Conservation (phyloP, 2,113 vertebrate species). For the Grantiella picta region DNA sequence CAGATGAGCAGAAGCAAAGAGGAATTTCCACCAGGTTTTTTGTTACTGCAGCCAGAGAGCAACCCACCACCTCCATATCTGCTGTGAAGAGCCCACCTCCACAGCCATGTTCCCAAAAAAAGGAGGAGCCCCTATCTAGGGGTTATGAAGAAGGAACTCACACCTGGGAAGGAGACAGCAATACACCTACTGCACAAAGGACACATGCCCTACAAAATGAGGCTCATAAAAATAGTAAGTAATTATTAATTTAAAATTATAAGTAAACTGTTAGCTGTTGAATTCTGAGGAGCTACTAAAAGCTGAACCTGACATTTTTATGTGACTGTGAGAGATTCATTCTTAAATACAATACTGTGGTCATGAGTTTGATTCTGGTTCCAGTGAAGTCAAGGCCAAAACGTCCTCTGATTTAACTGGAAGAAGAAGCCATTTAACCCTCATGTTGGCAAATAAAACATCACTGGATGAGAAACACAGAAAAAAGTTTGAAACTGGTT, state of each 20-base stretch:
- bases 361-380: slow-evolving; percentile 13
- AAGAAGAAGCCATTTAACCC: slow-evolving; percentile 31
- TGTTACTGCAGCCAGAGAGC: neutral
- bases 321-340: neutral
- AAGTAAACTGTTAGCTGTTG: neutral
- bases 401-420: slow-evolving; percentile 19
- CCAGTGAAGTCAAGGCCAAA: slow-evolving; percentile 25
- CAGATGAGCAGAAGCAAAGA: neutral
- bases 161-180: neutral
- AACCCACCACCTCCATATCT: fast-evolving
- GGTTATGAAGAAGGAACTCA: fast-evolving
- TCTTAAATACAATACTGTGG: neutral
- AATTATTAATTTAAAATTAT: neutral
- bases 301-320: neutral
- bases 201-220: neutral
- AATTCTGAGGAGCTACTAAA: neutral
- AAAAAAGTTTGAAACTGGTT: neutral
- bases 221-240: neutral
- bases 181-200: neutral
- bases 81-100: neutral
- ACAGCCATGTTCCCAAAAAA: fast-evolving
- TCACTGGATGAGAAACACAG: neutral
- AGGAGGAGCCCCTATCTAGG: neutral
- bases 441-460: neutral
- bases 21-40: neutral